Evolutionary conservation across 2,888 invertebrate genomes (phyloP).

Genomic region (Philereme vetulata): DNA sequence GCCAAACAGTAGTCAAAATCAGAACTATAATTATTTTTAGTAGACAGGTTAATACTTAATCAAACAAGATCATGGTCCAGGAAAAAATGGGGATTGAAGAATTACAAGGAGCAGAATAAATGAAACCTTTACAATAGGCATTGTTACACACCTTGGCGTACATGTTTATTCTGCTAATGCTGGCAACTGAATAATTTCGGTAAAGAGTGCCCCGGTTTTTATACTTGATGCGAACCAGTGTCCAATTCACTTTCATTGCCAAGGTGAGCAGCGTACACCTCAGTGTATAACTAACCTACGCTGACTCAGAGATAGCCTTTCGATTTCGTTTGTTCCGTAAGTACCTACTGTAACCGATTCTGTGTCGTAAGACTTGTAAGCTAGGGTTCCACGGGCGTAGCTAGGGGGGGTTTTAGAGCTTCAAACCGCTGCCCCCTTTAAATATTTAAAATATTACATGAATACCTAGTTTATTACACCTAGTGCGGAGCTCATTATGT

Average conservation of each 20-base stretch:
- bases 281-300: conserved; percentile 54
- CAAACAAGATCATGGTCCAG: background rate
- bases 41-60: too few relatives aligned
- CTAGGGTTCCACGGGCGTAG: conserved; percentile 34
- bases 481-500: too few relatives aligned
- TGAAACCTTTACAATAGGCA: conserved; percentile 15
- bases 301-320: conserved; percentile 80
- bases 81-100: background rate
- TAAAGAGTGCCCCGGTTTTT: conserved; percentile 75
- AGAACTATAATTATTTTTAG: too few relatives aligned
- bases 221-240: conserved; percentile 66
- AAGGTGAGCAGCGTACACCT: conserved; percentile 65
- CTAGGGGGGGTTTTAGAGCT: too few relatives aligned
- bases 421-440: too few relatives aligned
- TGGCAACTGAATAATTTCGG: conserved; percentile 81
- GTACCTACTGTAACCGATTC: conserved; percentile 33
- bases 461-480: too few relatives aligned
- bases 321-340: conserved; percentile 71
- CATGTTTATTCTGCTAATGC: conserved; percentile 78
- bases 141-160: conserved; percentile 76
- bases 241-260: conserved; percentile 80
- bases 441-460: too few relatives aligned
- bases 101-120: background rate
- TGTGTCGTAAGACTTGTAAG: conserved; percentile 50
- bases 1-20: background rate